These are phyloP conservation scores for Xylocopa sonorina DNA, from an alignment of 1,140 invertebrate genomes.

Conservation along the genomic window DNA sequence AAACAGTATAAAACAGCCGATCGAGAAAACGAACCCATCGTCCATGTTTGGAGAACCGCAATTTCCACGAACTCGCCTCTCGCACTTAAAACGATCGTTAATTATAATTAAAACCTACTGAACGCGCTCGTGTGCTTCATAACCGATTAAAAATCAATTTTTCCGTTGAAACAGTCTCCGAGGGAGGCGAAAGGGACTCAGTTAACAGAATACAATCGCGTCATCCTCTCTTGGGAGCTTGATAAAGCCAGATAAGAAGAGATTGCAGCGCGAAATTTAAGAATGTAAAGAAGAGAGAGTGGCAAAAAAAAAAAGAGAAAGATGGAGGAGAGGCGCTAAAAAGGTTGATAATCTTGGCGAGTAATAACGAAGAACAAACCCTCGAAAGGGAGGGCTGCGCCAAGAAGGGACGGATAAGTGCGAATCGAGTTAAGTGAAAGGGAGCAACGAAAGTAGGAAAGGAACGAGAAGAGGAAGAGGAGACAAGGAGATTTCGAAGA, in stretches of 20 bases:
- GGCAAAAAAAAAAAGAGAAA: too few relatives aligned
- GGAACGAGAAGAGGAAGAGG: slow-evolving; percentile 41
- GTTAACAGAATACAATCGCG: neutral
- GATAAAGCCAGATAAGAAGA: neutral
- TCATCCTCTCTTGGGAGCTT: neutral
- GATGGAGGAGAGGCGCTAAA: slow-evolving; percentile 54
- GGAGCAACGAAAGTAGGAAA: slow-evolving; percentile 43
- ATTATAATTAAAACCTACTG: neutral
- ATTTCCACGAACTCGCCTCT: too few relatives aligned
- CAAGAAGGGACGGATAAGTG: slow-evolving; percentile 51
- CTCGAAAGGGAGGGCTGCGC: slow-evolving; percentile 26
- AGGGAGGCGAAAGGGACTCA: too few relatives aligned
- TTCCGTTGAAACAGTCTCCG: neutral
- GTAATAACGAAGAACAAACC: slow-evolving; percentile 62
- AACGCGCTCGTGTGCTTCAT: neutral
- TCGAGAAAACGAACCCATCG: too few relatives aligned
- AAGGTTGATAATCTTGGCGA: slow-evolving; percentile 59
- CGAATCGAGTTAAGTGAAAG: slow-evolving; percentile 42
- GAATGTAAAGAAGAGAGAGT: too few relatives aligned
- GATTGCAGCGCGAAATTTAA: too few relatives aligned
- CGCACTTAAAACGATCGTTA: too few relatives aligned
- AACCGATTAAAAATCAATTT: neutral
- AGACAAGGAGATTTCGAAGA: slow-evolving; percentile 68
- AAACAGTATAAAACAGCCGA: too few relatives aligned
- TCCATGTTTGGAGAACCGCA: too few relatives aligned